Evolutionary conservation across 2,888 invertebrate genomes (phyloP), one percentile per base, ranked within the genome.

Genomic region (Pammene aurita): DNA sequence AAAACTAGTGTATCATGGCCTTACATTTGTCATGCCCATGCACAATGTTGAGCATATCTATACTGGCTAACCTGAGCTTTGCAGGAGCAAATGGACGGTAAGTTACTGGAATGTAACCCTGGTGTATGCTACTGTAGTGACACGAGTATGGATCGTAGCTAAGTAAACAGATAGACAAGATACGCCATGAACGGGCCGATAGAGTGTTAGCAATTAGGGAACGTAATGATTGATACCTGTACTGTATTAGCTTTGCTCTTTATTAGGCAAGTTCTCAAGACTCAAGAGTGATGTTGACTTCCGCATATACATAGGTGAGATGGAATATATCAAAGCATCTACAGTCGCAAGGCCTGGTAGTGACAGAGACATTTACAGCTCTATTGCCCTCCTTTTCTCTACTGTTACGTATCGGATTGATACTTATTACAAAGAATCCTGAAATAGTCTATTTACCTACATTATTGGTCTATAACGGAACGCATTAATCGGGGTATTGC

Each of bases 401-500:
- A 42, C 48, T 9, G 48, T 48, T 9, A 7, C 14, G 48, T 14
- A 9, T 52, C 1, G 26, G 26, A 5, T 4, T 26, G 13, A 34
- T 16, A n/a, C n/a, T n/a, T n/a, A 16, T 7, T 16, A 61, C 61
- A 61, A 61, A 48, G 35, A 18, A 50, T 52, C 62, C 62, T 18
- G 18, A 62, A 62, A 62, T 62, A 62, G 62, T 62, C 38, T 62
- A 50, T 62, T 50, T 62, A 52, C 62, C 41, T 62, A 50, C 62
- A 41, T 62, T 52, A 50, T 62, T 62, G 62, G 50, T 13, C 13
- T n/a, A 61, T 50, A 62, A 52, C 62, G 41, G 48, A 44, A 11
- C 16, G 48, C 48, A 62, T 50, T 62, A 62, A 61, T 61, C 61
- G 48, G 48, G 61, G 41, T 35, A 52, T 62, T 62, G 62, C 38